phyloP scores from a whole-genome alignment of 2,888 invertebrate genomes.

The Lomographa bimaculata region DNA sequence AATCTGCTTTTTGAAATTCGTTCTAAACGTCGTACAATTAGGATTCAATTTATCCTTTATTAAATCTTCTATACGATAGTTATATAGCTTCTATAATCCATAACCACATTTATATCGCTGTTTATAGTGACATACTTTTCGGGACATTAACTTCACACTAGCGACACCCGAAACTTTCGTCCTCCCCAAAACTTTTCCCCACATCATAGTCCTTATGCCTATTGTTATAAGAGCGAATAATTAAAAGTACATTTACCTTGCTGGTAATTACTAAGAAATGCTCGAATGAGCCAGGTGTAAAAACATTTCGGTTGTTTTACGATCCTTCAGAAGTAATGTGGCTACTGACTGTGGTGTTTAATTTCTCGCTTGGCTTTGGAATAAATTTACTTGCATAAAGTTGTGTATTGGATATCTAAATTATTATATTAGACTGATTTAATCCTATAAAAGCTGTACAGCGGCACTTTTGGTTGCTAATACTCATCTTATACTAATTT shows the following conservation, averaged over 20 bases:
- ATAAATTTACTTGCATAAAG: not conserved
- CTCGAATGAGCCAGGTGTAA: constrained; percentile 43
- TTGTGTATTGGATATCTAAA: too few relatives aligned
- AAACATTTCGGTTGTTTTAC: constrained; percentile 43
- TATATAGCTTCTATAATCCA: too few relatives aligned
- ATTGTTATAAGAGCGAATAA: constrained; percentile 33
- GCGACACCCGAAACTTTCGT: constrained; percentile 8
- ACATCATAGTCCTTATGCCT: constrained; percentile 24
- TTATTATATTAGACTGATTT: too few relatives aligned
- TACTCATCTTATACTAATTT: too few relatives aligned
- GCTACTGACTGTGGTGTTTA: constrained; percentile 19
- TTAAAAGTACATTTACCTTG: constrained; percentile 40
- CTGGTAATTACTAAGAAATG: constrained; percentile 41
- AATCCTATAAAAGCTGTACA: too few relatives aligned
- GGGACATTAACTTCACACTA: constrained; percentile 12
- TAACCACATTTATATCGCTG: too few relatives aligned
- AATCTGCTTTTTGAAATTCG: too few relatives aligned
- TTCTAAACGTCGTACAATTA: too few relatives aligned
- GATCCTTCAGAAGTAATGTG: constrained; percentile 29
- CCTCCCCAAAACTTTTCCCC: constrained; percentile 3
- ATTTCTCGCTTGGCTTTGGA: constrained; percentile 23
- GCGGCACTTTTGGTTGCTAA: too few relatives aligned
- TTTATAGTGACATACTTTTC: constrained; percentile 12
- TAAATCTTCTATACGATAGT: too few relatives aligned
- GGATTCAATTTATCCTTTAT: too few relatives aligned